Evolutionary conservation across 2,797 vertebrate species (phyloP).

Genomic region (Myotis daubentonii): DNA sequence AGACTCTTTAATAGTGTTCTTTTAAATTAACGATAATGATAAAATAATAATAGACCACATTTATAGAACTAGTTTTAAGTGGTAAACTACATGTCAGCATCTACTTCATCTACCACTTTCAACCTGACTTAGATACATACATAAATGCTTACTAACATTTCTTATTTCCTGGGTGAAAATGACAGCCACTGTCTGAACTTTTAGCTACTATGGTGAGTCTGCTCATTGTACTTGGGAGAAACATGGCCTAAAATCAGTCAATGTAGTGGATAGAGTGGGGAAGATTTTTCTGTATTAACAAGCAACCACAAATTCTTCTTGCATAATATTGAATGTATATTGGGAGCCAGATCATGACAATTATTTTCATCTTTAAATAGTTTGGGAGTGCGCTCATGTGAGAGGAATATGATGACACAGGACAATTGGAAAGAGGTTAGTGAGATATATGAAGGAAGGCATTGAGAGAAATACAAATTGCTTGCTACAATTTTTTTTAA

Average conservation of each 20-base stretch:
- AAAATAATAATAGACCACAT: background rate
- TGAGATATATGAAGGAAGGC: background rate
- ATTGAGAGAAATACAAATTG: background rate
- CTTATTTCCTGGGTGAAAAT: background rate
- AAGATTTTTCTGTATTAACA: background rate
- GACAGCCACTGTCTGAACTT: background rate
- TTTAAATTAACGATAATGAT: background rate
- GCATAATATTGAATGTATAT: background rate
- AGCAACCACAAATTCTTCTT: background rate
- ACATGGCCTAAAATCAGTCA: background rate
- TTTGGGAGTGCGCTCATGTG: background rate
- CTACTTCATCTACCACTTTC: background rate
- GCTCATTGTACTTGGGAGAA: background rate
- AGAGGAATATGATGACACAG: background rate
- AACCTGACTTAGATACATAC: background rate
- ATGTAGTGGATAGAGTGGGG: background rate
- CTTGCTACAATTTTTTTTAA: background rate
- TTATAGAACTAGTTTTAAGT: constrained; percentile 29
- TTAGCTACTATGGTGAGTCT: background rate
- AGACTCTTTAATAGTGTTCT: background rate
- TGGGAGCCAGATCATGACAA: background rate
- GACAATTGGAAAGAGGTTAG: background rate
- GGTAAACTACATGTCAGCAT: background rate
- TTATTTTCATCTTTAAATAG: background rate
- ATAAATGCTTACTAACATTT: background rate